Evolutionary conservation across 1,140 invertebrate genomes (phyloP).

Genomic region (Megathymus violae): DNA sequence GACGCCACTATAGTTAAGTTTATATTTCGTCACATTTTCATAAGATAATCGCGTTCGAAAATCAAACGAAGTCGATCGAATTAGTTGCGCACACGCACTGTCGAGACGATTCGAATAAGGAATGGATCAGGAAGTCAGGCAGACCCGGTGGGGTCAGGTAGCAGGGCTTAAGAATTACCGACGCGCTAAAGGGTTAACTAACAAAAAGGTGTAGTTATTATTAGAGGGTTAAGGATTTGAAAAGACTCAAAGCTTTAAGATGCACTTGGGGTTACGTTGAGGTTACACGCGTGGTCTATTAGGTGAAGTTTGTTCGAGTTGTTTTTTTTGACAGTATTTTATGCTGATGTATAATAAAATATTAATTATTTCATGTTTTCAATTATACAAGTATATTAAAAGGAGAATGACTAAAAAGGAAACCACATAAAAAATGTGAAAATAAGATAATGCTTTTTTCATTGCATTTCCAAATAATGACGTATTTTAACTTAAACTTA

Average conservation of each 20-base stretch:
- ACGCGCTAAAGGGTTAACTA: constrained; percentile 75
- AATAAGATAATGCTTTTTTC: no score
- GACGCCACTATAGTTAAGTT: constrained; percentile 1
- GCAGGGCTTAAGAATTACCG: constrained; percentile 71
- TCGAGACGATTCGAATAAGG: constrained; percentile 61
- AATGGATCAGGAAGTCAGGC: constrained; percentile 75
- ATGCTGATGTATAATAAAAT: no score
- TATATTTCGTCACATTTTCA: constrained; percentile 27
- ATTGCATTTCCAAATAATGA: no score
- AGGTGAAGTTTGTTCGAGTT: constrained; percentile 42
- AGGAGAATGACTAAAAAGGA: no score
- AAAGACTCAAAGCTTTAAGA: constrained; percentile 52
- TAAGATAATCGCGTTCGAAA: constrained; percentile 41
- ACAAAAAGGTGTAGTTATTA: constrained; percentile 79
- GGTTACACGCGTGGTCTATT: constrained; percentile 53
- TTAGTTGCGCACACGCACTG: constrained; percentile 72
- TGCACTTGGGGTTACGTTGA: constrained; percentile 60
- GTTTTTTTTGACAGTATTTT: no score
- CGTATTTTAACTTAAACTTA: no score
- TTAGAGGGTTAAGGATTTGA: constrained; percentile 64
- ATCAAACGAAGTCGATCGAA: constrained; percentile 39
- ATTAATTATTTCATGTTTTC: no score
- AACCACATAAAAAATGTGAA: no score
- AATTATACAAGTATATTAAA: no score
- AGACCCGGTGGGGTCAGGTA: constrained; percentile 72